Evolutionary conservation across 2,888 invertebrate genomes (phyloP).

Genomic region (Smittia aterrima): DNA sequence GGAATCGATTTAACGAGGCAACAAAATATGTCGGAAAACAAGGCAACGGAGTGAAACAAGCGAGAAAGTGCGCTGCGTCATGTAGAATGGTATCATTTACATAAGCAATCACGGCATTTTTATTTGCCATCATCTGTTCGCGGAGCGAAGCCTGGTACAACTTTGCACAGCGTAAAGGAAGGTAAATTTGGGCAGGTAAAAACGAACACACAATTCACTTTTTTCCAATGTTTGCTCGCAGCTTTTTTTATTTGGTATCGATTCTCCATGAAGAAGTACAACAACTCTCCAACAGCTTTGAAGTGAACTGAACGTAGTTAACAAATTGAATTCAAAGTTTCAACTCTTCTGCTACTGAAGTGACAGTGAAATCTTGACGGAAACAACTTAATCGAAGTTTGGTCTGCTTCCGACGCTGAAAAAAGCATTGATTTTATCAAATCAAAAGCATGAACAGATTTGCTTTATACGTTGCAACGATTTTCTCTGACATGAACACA

Average conservation of each 20-base stretch:
- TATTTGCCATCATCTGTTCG: constrained; percentile 21
- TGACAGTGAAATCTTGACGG: no score
- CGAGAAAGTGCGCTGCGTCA: neutral
- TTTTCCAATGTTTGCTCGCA: neutral
- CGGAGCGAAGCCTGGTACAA: neutral
- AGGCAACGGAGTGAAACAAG: neutral
- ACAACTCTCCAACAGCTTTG: no score
- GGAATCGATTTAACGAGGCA: no score
- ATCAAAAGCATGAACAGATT: no score
- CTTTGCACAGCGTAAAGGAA: neutral
- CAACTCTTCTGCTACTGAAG: no score
- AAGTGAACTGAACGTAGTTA: no score
- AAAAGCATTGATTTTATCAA: no score
- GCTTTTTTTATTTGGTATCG: neutral
- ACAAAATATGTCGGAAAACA: neutral
- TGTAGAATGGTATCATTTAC: neutral
- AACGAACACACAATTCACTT: constrained; percentile 1
- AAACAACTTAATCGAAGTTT: no score
- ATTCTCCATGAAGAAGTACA: neutral
- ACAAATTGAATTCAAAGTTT: no score
- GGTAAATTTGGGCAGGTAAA: neutral
- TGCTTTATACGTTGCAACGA: no score
- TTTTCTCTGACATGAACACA: no score
- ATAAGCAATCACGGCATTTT: constrained; percentile 15
- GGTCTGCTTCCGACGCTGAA: no score